phyloP scores from a whole-genome alignment of 1,140 invertebrate species.

The Drosophila suzukii region DNA sequence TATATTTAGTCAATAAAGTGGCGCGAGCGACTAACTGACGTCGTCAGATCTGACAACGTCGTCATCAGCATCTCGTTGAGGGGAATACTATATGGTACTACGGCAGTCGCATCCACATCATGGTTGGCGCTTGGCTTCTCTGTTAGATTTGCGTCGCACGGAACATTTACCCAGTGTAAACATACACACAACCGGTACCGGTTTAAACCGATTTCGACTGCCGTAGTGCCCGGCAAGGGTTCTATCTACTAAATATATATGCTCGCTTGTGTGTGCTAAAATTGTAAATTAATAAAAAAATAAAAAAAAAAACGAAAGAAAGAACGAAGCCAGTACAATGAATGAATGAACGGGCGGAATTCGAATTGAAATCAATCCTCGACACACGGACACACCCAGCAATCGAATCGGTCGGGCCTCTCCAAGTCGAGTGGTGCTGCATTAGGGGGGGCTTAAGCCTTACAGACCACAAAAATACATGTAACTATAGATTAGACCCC shows the following conservation, averaged over 20 bases:
- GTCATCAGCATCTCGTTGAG: slow-evolving; percentile 33
- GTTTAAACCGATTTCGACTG: slow-evolving; percentile 75
- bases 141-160: slow-evolving; percentile 77
- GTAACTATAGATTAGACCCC: slow-evolving; percentile 1
- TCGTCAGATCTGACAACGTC: slow-evolving; percentile 31
- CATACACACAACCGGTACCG: slow-evolving; percentile 47
- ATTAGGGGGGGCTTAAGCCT: slow-evolving; percentile 40
- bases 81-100: slow-evolving; percentile 31
- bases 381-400: slow-evolving; percentile 43
- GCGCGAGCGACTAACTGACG: slow-evolving; percentile 48
- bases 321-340: slow-evolving; percentile 51
- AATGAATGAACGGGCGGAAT: slow-evolving; percentile 75
- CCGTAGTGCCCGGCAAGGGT: slow-evolving; percentile 38
- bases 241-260: slow-evolving; percentile 24
- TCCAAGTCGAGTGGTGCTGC: slow-evolving; percentile 35
- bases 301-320: not conserved
- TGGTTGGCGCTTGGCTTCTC: slow-evolving; percentile 17
- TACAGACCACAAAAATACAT: slow-evolving; percentile 7
- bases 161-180: slow-evolving; percentile 65
- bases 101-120: slow-evolving; percentile 25
- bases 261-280: slow-evolving; percentile 56
- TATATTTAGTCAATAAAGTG: slow-evolving; percentile 45
- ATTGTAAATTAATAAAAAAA: slow-evolving; percentile 82
- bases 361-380: slow-evolving; percentile 78
- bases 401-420: slow-evolving; percentile 24